Conservation (phyloP, 1,140 invertebrate species). For the Phymorhynchus buccinoides region DNA sequence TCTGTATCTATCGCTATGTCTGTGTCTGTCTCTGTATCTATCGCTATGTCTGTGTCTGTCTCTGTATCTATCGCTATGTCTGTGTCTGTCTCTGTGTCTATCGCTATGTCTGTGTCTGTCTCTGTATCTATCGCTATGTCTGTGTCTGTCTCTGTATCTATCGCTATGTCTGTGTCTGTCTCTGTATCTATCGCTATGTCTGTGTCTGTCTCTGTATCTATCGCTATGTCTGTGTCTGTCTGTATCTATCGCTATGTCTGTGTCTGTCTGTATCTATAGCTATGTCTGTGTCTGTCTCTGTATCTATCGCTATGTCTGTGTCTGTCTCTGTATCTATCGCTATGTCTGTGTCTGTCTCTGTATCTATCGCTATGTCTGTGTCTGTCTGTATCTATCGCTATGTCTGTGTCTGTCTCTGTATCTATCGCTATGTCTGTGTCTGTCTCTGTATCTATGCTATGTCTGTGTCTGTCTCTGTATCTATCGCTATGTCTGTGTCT, state of each 20-base stretch:
- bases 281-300: not conserved
- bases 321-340: not conserved
- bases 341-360: too few species aligned
- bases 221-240: not conserved
- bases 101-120: not conserved
- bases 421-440: too few species aligned
- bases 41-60: not conserved
- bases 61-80: not conserved
- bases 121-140: not conserved
- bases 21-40: too few species aligned
- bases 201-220: not conserved
- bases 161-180: not conserved
- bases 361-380: not conserved
- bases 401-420: too few species aligned
- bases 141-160: not conserved
- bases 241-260: too few species aligned
- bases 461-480: too few species aligned
- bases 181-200: not conserved
- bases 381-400: not conserved
- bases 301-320: not conserved
- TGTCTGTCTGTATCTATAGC: not conserved
- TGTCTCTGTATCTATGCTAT: too few species aligned
- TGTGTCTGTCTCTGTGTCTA: not conserved
- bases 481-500: too few species aligned
- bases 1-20: not conserved